Base-by-base conservation (phyloP, 2,113 vertebrate species). In the Lontra canadensis region DNA sequence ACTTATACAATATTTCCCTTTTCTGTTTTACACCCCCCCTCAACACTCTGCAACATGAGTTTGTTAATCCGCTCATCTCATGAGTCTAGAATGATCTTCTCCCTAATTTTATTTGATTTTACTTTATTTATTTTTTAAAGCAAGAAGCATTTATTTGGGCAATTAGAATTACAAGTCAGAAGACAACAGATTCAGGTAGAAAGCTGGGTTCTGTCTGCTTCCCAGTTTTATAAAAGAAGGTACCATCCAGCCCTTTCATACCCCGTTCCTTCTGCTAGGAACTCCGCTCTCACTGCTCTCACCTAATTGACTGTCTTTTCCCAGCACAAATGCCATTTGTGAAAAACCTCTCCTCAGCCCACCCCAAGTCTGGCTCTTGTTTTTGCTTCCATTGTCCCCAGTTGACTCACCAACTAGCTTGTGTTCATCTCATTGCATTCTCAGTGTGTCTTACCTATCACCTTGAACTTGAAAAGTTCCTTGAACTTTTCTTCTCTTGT, bases 1-100 rank as follows among this genome's bases (percentile, higher is more conserved):
- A 93, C 84, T 73, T 76, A 55, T 55, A 89, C 93, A 93, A 79
- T 97, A 98, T 97, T 95, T 96, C 88, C 20, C 90, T 90, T 94
- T 90, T 82, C 90, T 86, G 17, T 83, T 97, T 94, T 93, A 94
- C 86, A 82, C 26, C 9, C 76, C 76, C 76, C n/a, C 57, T 84
- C 61, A 80, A 57, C 36, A 55, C 67, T 94, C 85, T 55, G 78
- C 57, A 47, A 63, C 59, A 18, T 55, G 20, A 90, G 57, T 14
- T 95, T 81, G 65, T 95, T 84, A 81, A 83, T 92, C 84, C 61
- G 39, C 67, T 71, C 65, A 79, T 63, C 39, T 86, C 69, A 14
- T n/a, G 85, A 78, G 39, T 88, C 42, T 92, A 59, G 63, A 92
- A 80, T 97, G 31, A 69, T 78, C 34, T 55, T 47, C 18, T 55